Evolutionary conservation across 92 coral and sea anemone species (phyloP).

Genomic region (Anthopleura xanthogrammica): DNA sequence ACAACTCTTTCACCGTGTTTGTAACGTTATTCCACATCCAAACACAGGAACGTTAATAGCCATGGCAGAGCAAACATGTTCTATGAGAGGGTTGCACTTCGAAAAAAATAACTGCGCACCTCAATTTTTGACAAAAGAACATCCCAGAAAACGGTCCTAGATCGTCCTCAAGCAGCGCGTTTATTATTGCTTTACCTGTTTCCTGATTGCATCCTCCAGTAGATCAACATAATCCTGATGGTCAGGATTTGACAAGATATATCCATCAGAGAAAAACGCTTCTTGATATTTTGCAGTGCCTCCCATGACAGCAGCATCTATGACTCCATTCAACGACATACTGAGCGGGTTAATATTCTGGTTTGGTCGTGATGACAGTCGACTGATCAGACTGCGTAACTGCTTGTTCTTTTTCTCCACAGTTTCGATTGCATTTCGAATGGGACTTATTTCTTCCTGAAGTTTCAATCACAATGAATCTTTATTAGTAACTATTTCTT

Average conservation of each 20-base stretch:
- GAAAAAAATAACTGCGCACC: no score
- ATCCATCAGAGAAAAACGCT: slow-evolving; percentile 81
- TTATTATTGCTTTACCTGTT: slow-evolving; percentile 55
- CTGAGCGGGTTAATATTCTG: slow-evolving; percentile 88
- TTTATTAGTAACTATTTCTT: not conserved
- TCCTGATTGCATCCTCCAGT: slow-evolving; percentile 64
- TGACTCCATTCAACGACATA: slow-evolving; percentile 92
- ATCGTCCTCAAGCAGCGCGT: not conserved
- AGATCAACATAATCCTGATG: slow-evolving; percentile 58
- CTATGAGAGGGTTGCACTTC: no score
- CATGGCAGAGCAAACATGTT: no score
- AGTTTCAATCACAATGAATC: not conserved
- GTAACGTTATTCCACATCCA: no score
- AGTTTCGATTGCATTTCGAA: slow-evolving; percentile 92
- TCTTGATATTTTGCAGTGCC: slow-evolving; percentile 89
- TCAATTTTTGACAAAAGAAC: no score
- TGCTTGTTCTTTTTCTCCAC: slow-evolving; percentile 88
- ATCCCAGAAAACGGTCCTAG: no score
- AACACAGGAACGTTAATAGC: no score
- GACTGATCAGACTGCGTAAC: slow-evolving; percentile 64
- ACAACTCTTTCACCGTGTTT: no score
- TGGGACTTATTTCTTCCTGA: slow-evolving; percentile 88
- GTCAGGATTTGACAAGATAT: slow-evolving; percentile 69
- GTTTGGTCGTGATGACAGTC: slow-evolving; percentile 55
- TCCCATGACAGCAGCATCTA: slow-evolving; percentile 99